Evolutionary conservation across 2,888 invertebrate species (phyloP).

Genomic region (Petrolisthes cinctipes): DNA sequence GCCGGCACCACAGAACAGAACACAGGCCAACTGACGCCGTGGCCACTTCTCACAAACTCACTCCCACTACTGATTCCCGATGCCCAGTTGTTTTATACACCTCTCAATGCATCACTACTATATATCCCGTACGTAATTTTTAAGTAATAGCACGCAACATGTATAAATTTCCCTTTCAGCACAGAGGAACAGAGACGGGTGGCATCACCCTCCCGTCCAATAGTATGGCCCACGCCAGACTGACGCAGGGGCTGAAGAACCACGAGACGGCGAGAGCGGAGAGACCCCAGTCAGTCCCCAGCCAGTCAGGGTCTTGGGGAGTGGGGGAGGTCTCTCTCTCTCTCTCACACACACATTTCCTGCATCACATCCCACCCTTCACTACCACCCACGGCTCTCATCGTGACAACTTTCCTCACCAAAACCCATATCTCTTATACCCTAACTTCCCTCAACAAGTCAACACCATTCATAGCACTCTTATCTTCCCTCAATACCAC

Average conservation of each 20-base stretch:
- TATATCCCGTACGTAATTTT: slow-evolving; percentile 11
- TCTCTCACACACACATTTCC: background rate
- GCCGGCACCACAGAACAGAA: slow-evolving; percentile 45
- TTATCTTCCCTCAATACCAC: too few relatives aligned
- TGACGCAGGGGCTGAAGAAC: slow-evolving; percentile 38
- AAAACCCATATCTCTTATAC: background rate
- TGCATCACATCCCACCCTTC: too few relatives aligned
- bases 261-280: background rate
- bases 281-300: background rate
- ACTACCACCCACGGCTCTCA: too few relatives aligned
- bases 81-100: slow-evolving; percentile 16
- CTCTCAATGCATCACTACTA: background rate
- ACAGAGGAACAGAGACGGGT: slow-evolving; percentile 35
- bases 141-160: slow-evolving; percentile 19
- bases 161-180: slow-evolving; percentile 50
- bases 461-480: too few relatives aligned
- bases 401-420: too few relatives aligned
- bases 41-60: slow-evolving; percentile 28
- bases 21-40: slow-evolving; percentile 44
- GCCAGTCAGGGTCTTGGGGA: background rate
- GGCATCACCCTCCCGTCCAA: slow-evolving; percentile 38
- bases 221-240: slow-evolving; percentile 59
- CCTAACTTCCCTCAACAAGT: background rate
- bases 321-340: background rate
- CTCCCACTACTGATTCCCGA: background rate